Percentiles rank a stretch among this genome's conserved stretches.
Conservation (phyloP, 2,113 vertebrate species). For the Fregata magnificens region DNA sequence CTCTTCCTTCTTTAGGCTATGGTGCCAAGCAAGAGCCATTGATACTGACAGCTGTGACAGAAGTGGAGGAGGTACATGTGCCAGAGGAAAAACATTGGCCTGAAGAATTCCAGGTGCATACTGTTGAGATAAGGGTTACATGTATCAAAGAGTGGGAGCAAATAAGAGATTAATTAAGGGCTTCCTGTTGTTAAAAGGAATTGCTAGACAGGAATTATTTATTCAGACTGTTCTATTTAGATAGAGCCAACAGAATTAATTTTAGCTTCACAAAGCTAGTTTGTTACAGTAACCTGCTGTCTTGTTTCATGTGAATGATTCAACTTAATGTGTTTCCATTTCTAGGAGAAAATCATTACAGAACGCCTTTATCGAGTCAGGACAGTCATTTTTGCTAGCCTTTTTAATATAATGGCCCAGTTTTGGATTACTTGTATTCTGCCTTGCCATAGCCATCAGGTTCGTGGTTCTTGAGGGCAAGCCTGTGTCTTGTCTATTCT, state of each 20-base stretch:
- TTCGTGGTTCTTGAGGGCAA: not conserved
- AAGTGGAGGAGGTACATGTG: constrained; percentile 55
- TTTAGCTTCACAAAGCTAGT: constrained; percentile 18
- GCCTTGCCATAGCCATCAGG: not conserved
- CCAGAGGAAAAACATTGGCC: constrained; percentile 64
- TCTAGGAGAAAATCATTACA: not conserved
- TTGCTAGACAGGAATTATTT: not conserved
- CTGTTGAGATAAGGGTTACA: not conserved
- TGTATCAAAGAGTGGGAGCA: not conserved
- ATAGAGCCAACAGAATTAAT: not conserved
- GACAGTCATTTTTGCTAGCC: not conserved
- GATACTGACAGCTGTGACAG: constrained; percentile 74
- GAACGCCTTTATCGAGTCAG: not conserved
- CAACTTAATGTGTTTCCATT: not conserved
- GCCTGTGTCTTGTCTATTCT: not conserved
- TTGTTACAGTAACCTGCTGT: not conserved
- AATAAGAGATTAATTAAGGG: not conserved
- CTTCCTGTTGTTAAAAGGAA: constrained; percentile 5
- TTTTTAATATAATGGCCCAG: not conserved
- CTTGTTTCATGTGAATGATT: constrained; percentile 28
- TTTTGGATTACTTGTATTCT: not conserved
- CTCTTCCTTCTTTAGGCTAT: constrained; percentile 75
- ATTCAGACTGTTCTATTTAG: not conserved
- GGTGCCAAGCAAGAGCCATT: constrained; percentile 75
- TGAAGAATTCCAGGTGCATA: constrained; percentile 78